These are phyloP conservation scores for Thumatha senex DNA, from an alignment of 2,888 invertebrate species.

Conservation along the genomic window DNA sequence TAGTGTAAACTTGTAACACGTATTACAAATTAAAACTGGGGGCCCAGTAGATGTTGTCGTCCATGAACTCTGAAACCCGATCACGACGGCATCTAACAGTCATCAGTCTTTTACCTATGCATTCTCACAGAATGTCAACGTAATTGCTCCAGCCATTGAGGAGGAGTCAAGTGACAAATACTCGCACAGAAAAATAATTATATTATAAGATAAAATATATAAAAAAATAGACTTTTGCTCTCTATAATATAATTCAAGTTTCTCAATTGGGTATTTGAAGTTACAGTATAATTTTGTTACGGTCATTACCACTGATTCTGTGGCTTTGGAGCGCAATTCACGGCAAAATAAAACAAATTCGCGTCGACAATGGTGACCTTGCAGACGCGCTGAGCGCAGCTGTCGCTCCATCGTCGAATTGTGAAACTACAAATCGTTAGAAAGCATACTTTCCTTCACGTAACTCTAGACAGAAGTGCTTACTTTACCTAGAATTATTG, in stretches of 20 bases:
- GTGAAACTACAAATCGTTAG: constrained; percentile 46
- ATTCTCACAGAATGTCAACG: too few relatives aligned
- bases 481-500: constrained; percentile 6
- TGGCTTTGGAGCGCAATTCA: constrained; percentile 31
- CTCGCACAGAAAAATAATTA: too few relatives aligned
- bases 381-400: constrained; percentile 38
- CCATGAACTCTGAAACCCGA: too few relatives aligned
- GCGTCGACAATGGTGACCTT: constrained; percentile 58
- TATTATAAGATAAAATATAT: too few relatives aligned
- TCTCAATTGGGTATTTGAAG: constrained; percentile 34
- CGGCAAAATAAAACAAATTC: constrained; percentile 54
- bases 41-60: too few relatives aligned
- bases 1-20: too few relatives aligned
- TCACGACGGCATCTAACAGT: too few relatives aligned
- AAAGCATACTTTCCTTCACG: constrained; percentile 66
- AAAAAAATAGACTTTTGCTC: not conserved
- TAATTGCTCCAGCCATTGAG: too few relatives aligned
- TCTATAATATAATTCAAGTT: constrained; percentile 31
- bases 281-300: constrained; percentile 40
- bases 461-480: constrained; percentile 34
- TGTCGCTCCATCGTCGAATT: constrained; percentile 17
- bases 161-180: too few relatives aligned
- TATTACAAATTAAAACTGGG: too few relatives aligned
- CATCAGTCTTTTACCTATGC: too few relatives aligned
- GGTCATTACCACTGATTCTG: constrained; percentile 46